Percentiles rank a stretch among this genome's conserved stretches.
Conservation (phyloP, 2,888 invertebrate species). For the Microdon myrmicae region DNA sequence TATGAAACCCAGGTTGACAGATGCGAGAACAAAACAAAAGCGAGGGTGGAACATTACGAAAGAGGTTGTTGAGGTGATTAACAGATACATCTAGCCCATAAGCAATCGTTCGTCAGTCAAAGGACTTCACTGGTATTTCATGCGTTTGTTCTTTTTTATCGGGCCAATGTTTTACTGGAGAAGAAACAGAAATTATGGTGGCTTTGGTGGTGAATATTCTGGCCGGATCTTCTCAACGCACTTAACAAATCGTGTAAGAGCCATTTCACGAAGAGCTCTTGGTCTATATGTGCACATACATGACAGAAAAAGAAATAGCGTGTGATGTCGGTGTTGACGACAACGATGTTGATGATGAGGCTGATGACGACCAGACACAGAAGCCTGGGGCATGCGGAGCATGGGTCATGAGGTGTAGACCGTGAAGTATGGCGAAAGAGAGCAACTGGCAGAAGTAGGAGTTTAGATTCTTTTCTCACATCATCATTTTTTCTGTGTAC, state of each 20-base stretch:
- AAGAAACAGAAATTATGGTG: background rate
- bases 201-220: constrained; percentile 14
- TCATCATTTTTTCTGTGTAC: constrained; percentile 18
- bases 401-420: too few species aligned
- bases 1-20: too few species aligned
- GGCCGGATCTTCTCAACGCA: constrained; percentile 42
- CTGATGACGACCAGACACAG: constrained; percentile 27
- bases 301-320: constrained; percentile 18
- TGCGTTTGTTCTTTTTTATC: constrained; percentile 34
- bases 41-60: too few species aligned
- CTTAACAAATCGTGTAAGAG: constrained; percentile 50
- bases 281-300: constrained; percentile 38
- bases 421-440: background rate
- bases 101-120: constrained; percentile 5
- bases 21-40: too few species aligned
- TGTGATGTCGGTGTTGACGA: constrained; percentile 9
- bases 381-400: constrained; percentile 4
- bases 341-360: background rate
- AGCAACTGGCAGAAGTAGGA: constrained; percentile 25
- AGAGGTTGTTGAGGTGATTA: background rate
- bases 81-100: too few species aligned
- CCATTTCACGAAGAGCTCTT: constrained; percentile 46
- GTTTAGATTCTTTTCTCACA: constrained; percentile 43
- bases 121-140: constrained; percentile 29
- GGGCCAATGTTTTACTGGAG: background rate